Evolutionary conservation across 2,113 vertebrate species (phyloP), one percentile per base, ranked within the genome.

Genomic region (Typhlomys cinereus): DNA sequence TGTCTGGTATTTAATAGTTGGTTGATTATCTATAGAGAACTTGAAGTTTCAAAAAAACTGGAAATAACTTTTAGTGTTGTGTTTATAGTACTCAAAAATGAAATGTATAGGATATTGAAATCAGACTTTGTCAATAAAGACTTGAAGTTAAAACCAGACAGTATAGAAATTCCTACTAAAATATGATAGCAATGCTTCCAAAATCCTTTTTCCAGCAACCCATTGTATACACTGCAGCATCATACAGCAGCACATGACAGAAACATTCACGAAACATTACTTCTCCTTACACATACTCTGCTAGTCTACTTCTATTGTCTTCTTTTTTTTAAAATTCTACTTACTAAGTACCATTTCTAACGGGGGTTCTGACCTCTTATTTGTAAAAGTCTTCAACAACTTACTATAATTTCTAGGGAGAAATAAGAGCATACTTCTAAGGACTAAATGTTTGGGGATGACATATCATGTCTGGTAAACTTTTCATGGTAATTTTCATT

Each of bases 291-390:
- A 14, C 18, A 50, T 15, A 57, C 46, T 34, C 59, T 90, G 0
- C 84, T 84, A 52, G 25, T 59, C 44, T 69, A 31, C 75, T 64
- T 82, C 46, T 61, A 6, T 7, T 78, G 39, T 89, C 29, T 67
- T 36, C 36, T 31, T 86, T 91, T 70, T 52, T 44, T 85, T n/a
- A n/a, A 62, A 80, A 34, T 66, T 70, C 27, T 89, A 15, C 76
- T 91, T 96, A 7, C 62, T 62, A 34, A 67, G 91, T 88, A 59
- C 52, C 44, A 69, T n/a, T n/a, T n/a, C n/a, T n/a, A n/a, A n/a
- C n/a, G 66, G 23, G 41, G 18, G 2, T 84, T 84, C 83, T 84
- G 41, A 81, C 3, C 3, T 9, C 21, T n/a, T 89, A 5, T 86
- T 84, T 92, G 29, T 61, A 70, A 78, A 83, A 88, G 64, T 89